Base-by-base conservation (phyloP, 2,797 vertebrate genomes). In the Scolopax rusticola region DNA sequence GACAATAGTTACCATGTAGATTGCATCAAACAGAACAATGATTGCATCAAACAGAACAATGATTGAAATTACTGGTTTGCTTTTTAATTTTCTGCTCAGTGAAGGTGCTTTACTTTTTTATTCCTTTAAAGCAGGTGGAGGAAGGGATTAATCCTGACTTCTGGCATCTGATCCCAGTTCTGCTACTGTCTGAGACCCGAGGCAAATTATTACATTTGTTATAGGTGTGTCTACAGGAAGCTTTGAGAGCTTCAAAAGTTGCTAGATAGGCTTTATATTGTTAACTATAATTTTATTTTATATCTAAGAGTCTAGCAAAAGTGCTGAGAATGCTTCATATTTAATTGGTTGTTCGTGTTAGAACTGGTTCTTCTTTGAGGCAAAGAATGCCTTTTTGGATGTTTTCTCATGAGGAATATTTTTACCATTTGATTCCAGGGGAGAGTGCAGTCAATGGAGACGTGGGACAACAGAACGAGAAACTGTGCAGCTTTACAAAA, bases 401-500 rank as follows among this genome's bases (percentile, higher is more conserved):
- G 0, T 89, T 84, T 80, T 93, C 56, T 91, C 77, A 90, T n/a
- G 25, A 36, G 91, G 57, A 83, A 77, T 89, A n/a, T 90, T 91
- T 97, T 71, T 87, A 47, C 75, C 89, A 68, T 96, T 94, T 97
- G 43, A 67, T 91, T 97, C 23, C 97, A 99, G 99, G 99, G 53
- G 99, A 99, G 97, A 98, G 98, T 30, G 99, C 99, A 45, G 98
- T 99, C 86, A 98, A 98, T 51, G 99, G 98, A 89, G 98, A 98
- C 28, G 89, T 98, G 15, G 98, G 98, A 70, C 98, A 99, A 64
- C 98, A 99, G 86, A 99, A 98, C 77, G 99, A 99, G 96, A 99
- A 98, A 63, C 98, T 99, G 76, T 99, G 99, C 97, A 99, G 93
- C 94, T 99, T 99, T 94, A 99, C 99, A 21, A 99, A 99, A 97